Percentiles rank a stretch among this genome's conserved stretches.
Evolutionary conservation across 2,113 vertebrate genomes (phyloP).

Genomic region (Odocoileus virginianus): DNA sequence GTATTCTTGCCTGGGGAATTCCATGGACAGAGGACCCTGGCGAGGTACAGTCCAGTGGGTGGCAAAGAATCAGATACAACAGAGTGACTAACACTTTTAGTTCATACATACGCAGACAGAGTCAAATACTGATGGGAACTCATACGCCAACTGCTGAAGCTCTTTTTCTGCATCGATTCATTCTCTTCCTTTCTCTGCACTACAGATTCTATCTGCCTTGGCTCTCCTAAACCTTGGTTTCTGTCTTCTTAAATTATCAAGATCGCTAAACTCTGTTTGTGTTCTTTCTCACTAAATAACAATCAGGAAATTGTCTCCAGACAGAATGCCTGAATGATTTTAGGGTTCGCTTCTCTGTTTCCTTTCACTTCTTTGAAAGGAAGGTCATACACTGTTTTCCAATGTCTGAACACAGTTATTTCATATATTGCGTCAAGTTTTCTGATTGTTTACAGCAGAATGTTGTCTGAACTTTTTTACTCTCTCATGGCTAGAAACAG

Average conservation of each 20-base stretch:
- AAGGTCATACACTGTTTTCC: background rate
- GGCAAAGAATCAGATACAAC: background rate
- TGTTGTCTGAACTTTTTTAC: background rate
- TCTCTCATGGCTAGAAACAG: background rate
- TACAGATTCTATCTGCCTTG: background rate
- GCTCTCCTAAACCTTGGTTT: background rate
- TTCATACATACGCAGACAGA: background rate
- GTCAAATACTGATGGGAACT: background rate
- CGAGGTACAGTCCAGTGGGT: background rate
- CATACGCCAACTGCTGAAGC: background rate
- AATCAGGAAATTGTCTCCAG: background rate
- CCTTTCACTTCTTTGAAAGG: background rate
- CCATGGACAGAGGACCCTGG: background rate
- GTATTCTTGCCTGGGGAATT: background rate
- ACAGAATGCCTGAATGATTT: background rate
- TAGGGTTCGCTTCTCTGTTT: background rate
- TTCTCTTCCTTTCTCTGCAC: background rate
- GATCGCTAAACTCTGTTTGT: background rate
- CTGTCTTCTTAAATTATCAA: slow-evolving; percentile 34
- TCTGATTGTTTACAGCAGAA: background rate
- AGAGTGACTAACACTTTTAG: background rate
- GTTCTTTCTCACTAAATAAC: background rate
- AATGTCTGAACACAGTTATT: background rate
- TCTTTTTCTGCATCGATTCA: background rate
- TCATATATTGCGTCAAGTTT: background rate